Evolutionary conservation across 2,888 invertebrate genomes (phyloP), one percentile per base, ranked within the genome.

Genomic region (Coronaproctus castanopsis): DNA sequence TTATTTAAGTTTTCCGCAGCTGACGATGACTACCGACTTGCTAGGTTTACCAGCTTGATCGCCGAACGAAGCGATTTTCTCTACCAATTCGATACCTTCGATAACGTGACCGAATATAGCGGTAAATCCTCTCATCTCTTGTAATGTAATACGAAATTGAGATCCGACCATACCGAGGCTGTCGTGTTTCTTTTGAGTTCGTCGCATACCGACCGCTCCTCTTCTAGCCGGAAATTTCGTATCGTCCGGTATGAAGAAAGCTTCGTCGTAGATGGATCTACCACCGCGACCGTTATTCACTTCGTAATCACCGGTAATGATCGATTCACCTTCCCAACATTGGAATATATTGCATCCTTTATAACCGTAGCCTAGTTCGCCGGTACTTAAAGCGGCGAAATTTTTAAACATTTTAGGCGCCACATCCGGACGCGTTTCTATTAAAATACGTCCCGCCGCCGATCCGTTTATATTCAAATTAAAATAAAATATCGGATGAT

Each of bases 341-440:
- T 86, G 85, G 72, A 86, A 87, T 66, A 87, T 81, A 66, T 80
- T 76, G 71, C 87, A 87, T 51, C 86, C 86, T 67, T 82, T 83
- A 72, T 85, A 87, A 54, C 85, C 83, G 67, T 81, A 78, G 23
- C 86, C 85, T 36, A 80, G 76, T 68, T 85, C 85, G 55, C 85
- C 83, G 10, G 81, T 81, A 21, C 82, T 77, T 54, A 86, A 73
- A 21, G 81, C 77, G 57, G 80, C 78, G 70, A 87, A 87, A 71
- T 86, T 86, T 69, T 83, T 82, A 24, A 83, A 80, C 85, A 87
- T 86, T 69, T 82, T 82, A 20, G 86, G 87, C 20, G 87, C 86
- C 24, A 80, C 82, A 71, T 86, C 86, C 52, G 81, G 81, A 60
- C 83, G 77, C 24, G 85, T 84, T 70, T 85, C 85, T 64, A 87